These are phyloP conservation scores for Hirtodrosophila histrioides DNA, from an alignment of 2,888 invertebrate species.

Conservation along the genomic window DNA sequence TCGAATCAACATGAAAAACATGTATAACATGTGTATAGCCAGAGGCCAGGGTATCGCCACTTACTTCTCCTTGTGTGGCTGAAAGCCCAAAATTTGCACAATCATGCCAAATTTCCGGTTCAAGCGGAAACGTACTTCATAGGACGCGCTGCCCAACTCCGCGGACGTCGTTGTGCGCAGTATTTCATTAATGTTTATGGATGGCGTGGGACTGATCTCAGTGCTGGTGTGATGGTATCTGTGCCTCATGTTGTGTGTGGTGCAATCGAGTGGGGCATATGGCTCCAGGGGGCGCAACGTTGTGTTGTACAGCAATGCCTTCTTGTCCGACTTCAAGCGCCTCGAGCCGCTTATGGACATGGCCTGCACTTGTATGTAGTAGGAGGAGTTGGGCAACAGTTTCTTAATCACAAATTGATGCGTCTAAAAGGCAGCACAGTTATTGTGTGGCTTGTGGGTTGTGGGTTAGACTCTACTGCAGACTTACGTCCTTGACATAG, in stretches of 20 bases:
- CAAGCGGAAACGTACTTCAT: conserved; percentile 82
- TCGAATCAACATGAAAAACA: conserved; percentile 51
- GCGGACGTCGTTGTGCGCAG: conserved; percentile 9
- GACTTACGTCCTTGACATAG: conserved; percentile 82
- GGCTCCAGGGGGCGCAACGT: conserved; percentile 83
- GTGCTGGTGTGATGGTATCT: conserved; percentile 48
- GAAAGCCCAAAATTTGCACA: conserved; percentile 82
- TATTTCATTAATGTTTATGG: conserved; percentile 43
- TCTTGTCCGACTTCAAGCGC: conserved; percentile 89
- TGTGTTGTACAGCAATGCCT: conserved; percentile 89
- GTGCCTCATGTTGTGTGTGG: conserved; percentile 49
- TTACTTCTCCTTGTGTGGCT: conserved; percentile 82
- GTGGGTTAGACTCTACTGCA: no score
- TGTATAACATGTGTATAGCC: conserved; percentile 50
- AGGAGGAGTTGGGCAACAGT: conserved; percentile 88
- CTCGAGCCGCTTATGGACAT: conserved; percentile 89
- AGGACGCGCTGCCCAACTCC: conserved; percentile 40
- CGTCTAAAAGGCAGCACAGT: conserved; percentile 84
- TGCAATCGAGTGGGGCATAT: conserved; percentile 66
- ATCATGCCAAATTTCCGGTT: conserved; percentile 83
- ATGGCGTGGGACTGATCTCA: conserved; percentile 40
- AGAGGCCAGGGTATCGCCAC: conserved; percentile 17
- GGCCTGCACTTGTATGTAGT: conserved; percentile 92
- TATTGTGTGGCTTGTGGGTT: no score
- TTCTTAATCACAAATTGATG: conserved; percentile 88